A percentile compares a stretch with the other conserved stretches of the same genome.
Conservation (phyloP, 2,113 vertebrate species). For the Triplophysa siluroides region DNA sequence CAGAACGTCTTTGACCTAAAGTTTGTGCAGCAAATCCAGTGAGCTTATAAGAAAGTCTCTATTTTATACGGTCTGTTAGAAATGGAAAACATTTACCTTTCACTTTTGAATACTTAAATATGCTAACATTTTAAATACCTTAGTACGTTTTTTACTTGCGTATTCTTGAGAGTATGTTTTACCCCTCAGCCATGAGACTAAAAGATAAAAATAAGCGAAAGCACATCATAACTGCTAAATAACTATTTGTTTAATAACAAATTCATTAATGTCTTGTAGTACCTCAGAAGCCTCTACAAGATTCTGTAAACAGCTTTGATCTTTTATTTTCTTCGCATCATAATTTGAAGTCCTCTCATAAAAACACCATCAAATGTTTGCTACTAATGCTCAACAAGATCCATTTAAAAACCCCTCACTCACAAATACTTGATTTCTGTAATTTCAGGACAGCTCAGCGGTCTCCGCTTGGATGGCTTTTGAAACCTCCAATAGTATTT, state of each 20-base stretch:
- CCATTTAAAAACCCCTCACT: slow-evolving; percentile 12
- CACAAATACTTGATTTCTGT: slow-evolving; percentile 32
- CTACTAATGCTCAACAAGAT: slow-evolving; percentile 10
- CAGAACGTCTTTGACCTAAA: no score
- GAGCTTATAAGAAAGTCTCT: no score
- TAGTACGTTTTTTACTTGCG: no score
- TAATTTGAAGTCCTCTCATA: slow-evolving; percentile 16
- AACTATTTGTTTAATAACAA: slow-evolving; percentile 2
- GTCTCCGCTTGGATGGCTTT: slow-evolving; percentile 1
- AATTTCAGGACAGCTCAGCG: slow-evolving; percentile 28
- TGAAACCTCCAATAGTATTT: slow-evolving; percentile 12
- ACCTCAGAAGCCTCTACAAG: not conserved
- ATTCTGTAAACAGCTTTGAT: slow-evolving; percentile 33
- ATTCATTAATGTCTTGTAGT: not conserved
- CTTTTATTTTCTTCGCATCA: slow-evolving; percentile 1
- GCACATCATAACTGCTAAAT: not conserved
- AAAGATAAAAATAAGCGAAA: not conserved
- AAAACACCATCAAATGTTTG: slow-evolving; percentile 18
- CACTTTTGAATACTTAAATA: no score
- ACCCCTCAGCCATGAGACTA: not conserved
- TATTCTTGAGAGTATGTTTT: no score
- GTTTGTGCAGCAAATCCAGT: no score
- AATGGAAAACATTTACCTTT: no score
- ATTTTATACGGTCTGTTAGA: no score
- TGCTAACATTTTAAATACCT: no score